Evolutionary conservation across 2,797 vertebrate species (phyloP).

Genomic region (Melopsittacus undulatus): DNA sequence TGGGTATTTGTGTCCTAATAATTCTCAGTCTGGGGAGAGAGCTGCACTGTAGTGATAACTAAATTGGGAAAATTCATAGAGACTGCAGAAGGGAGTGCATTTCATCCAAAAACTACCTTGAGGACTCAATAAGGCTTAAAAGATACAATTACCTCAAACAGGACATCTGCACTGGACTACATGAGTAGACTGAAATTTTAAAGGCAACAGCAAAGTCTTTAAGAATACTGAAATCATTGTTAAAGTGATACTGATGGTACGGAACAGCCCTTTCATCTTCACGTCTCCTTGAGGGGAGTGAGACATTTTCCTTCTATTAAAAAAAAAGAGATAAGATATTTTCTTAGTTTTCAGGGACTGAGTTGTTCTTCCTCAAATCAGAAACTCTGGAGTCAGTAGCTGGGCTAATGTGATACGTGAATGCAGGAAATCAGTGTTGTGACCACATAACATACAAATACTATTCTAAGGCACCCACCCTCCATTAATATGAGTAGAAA

Average conservation of each 20-base stretch:
- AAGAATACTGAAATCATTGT: neutral
- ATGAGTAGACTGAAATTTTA: neutral
- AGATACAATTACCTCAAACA: neutral
- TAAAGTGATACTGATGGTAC: neutral
- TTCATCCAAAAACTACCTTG: neutral
- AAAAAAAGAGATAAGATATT: neutral
- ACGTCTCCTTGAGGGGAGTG: neutral
- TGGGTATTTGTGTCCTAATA: neutral
- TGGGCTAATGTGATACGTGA: neutral
- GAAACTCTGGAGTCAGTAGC: neutral
- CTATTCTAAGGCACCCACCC: fast-evolving
- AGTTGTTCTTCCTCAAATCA: neutral
- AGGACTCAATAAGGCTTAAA: neutral
- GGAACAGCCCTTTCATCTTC: neutral
- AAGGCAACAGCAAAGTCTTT: neutral
- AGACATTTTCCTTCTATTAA: neutral
- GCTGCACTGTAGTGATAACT: neutral
- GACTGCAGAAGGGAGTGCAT: neutral
- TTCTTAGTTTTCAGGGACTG: neutral
- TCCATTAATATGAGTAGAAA: neutral
- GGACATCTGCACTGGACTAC: neutral
- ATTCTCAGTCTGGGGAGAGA: neutral
- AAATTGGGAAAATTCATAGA: neutral
- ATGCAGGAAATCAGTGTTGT: neutral
- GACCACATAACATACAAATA: neutral